Base-by-base conservation (phyloP, 2,113 vertebrate genomes). In the Phodopus roborovskii region DNA sequence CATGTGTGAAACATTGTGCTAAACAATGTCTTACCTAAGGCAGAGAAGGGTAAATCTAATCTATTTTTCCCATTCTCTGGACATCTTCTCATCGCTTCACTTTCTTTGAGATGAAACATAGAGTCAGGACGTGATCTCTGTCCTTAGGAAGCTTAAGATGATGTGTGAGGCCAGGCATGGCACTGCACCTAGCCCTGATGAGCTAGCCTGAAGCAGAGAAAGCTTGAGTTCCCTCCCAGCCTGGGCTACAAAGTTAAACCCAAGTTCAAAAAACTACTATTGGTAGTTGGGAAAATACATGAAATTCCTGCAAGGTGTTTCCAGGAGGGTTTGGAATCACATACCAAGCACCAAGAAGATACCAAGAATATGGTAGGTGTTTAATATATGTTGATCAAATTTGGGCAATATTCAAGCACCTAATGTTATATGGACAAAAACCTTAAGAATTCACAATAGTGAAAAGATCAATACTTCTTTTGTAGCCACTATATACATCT, bases 381-480 rank as follows among this genome's bases (percentile, higher is more conserved):
- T 92, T 84, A 89, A 50, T 91, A 81, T 19, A 58, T 95, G 30
- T 53, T 83, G 84, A 87, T 48, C 88, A 36, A 87, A 64, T 88
- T 9, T 88, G 1, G 20, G 36, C 20, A 62, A 71, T 13, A 70
- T 12, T 48, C 8, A n/a, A 20, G 9, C 42, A 53, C 24, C 62
- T 11, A 78, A 22, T 74, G 1, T 30, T 45, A 36, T 13, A 11
- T 19, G 68, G 10, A 64, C 9, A 87, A 53, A 58, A 75, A 36
- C 9, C 24, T 82, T 78, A 83, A 86, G 62, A 96, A 88, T 87
- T 86, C 62, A 56, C 5, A 94, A 5, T n/a, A 20, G 86, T 74
- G 24, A 79, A 68, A 93, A 93, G n/a, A 89, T 73, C 53, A 92
- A 10, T 93, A 71, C 28, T 93, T 97, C 64, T 77, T 88, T 96